A percentile compares a stretch with the other conserved stretches of the same genome.
Conservation (phyloP, 2,113 vertebrate species). For the Thunnus thynnus region DNA sequence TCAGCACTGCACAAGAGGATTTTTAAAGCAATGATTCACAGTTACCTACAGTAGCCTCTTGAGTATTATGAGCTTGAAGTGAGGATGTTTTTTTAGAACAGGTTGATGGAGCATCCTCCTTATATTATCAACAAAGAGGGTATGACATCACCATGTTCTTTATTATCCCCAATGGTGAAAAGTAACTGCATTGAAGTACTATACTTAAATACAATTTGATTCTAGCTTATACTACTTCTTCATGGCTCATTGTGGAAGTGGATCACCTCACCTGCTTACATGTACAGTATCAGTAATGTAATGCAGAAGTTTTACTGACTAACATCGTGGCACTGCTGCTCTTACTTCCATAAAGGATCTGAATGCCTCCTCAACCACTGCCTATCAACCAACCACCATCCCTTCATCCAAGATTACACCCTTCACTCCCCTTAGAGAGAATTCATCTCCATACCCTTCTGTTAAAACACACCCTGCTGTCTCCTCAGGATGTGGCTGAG, state of each 20-base stretch:
- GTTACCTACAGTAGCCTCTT: not conserved
- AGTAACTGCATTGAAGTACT: no score
- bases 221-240: not conserved
- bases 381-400: not conserved
- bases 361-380: not conserved
- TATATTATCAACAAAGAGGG: not conserved
- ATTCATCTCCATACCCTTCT: conserved; percentile 41
- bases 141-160: no score
- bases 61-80: not conserved
- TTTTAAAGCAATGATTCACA: conserved; percentile 24
- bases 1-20: conserved; percentile 16
- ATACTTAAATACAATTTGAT: not conserved
- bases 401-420: conserved; percentile 21
- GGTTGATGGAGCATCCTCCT: not conserved
- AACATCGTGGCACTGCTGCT: not conserved
- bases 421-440: conserved; percentile 21
- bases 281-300: not conserved
- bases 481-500: conserved; percentile 31
- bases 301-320: not conserved
- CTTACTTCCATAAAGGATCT: not conserved
- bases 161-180: not conserved
- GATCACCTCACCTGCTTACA: not conserved
- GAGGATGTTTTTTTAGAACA: not conserved
- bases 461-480: conserved; percentile 8
- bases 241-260: no score